Evolutionary conservation across 2,888 invertebrate genomes (phyloP).

Genomic region (Amorpha juglandis): DNA sequence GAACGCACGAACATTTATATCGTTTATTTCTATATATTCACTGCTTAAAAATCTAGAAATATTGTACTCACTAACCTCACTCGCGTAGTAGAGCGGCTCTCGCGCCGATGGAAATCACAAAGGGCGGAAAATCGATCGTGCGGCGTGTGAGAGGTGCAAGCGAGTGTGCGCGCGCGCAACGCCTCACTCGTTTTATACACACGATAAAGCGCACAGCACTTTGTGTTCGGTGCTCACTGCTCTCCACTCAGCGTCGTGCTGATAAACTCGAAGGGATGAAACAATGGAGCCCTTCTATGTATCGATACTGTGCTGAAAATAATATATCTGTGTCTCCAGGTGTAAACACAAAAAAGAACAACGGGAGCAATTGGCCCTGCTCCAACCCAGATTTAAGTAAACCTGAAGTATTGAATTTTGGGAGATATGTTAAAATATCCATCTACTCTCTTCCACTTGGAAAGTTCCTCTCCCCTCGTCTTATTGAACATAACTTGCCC

Average conservation of each 20-base stretch:
- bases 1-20: conserved; percentile 33
- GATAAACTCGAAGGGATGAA: conserved; percentile 34
- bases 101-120: conserved; percentile 68
- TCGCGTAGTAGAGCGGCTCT: conserved; percentile 64
- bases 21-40: conserved; percentile 29
- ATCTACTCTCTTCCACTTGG: too few species aligned
- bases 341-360: too few species aligned
- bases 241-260: neutral
- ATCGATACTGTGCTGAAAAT: neutral
- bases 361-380: too few species aligned
- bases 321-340: too few species aligned
- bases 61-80: conserved; percentile 72
- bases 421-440: too few species aligned
- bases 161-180: conserved; percentile 80
- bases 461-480: too few species aligned
- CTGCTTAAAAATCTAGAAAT: conserved; percentile 40
- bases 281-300: neutral
- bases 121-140: conserved; percentile 69
- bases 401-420: too few species aligned
- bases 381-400: too few species aligned
- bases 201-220: conserved; percentile 64
- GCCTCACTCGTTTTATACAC: conserved; percentile 60
- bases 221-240: conserved; percentile 44
- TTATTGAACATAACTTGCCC: too few species aligned
- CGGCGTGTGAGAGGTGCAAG: conserved; percentile 61